Conservation (phyloP, 2,888 invertebrate genomes). For the Sinhomidia bicolor region DNA sequence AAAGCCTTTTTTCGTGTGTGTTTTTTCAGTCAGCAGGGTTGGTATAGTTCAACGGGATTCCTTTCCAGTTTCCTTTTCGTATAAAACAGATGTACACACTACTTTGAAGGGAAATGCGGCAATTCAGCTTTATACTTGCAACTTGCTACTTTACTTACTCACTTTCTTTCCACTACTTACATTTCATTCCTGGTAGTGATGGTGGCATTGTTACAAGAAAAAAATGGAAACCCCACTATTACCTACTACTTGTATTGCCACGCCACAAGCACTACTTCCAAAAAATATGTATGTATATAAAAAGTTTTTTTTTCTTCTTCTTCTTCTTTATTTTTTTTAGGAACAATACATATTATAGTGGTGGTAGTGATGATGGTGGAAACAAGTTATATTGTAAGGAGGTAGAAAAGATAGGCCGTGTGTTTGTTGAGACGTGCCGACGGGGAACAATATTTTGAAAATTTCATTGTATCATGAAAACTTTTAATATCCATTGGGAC, state of each 20-base stretch:
- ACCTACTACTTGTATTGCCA: no score
- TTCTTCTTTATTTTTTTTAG: no score
- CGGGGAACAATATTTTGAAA: conserved; percentile 60
- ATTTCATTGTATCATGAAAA: conserved; percentile 64
- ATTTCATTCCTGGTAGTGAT: conserved; percentile 12
- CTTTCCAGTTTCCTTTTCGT: background rate
- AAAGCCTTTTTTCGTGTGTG: conserved; percentile 26
- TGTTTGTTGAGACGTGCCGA: conserved; percentile 41
- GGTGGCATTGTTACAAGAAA: background rate
- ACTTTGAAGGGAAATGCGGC: conserved; percentile 44
- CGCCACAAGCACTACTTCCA: background rate
- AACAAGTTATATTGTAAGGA: background rate
- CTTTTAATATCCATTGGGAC: conserved; percentile 72
- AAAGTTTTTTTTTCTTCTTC: conserved; percentile 23
- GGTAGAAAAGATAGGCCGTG: conserved; percentile 6
- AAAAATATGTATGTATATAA: no score
- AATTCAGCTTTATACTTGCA: conserved; percentile 24
- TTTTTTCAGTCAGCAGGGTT: background rate
- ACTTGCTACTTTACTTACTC: conserved; percentile 24
- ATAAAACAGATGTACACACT: background rate
- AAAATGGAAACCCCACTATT: background rate
- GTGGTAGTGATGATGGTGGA: conserved; percentile 30
- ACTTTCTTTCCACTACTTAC: background rate
- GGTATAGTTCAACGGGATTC: background rate
- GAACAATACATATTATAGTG: background rate